Percentiles rank a stretch among this genome's conserved stretches.
Evolutionary conservation across 2,888 invertebrate species (phyloP).

Genomic region (Ctenicera cuprea): DNA sequence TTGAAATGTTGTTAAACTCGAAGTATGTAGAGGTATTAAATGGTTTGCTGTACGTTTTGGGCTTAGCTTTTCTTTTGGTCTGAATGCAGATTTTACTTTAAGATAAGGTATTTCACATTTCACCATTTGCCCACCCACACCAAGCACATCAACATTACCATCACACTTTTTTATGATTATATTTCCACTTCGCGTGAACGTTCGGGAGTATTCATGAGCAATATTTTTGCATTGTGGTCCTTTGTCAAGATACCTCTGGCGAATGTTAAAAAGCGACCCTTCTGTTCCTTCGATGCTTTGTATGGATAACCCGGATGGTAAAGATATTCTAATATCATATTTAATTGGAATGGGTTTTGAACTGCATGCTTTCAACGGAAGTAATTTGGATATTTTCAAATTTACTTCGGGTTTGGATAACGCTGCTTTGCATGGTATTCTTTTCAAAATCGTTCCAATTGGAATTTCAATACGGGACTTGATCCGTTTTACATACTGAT

Average conservation of each 20-base stretch:
- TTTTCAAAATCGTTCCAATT: constrained; percentile 44
- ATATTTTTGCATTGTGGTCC: constrained; percentile 46
- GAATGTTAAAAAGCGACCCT: constrained; percentile 39
- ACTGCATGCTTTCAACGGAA: constrained; percentile 40
- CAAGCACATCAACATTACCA: constrained; percentile 44
- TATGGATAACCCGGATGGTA: constrained; percentile 52
- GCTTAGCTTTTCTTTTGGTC: not conserved
- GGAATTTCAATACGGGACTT: constrained; percentile 51
- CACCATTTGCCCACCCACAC: constrained; percentile 36
- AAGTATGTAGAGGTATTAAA: constrained; percentile 38
- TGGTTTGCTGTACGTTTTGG: not conserved
- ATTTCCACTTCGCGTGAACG: constrained; percentile 50
- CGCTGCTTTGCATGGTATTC: constrained; percentile 43
- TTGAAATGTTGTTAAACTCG: constrained; percentile 41
- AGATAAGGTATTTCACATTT: constrained; percentile 47
- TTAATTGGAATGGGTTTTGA: not conserved
- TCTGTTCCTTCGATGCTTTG: constrained; percentile 38
- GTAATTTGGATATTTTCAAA: constrained; percentile 40
- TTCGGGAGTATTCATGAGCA: constrained; percentile 48
- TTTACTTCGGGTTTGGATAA: constrained; percentile 28
- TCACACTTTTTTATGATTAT: constrained; percentile 50
- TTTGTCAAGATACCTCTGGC: constrained; percentile 49
- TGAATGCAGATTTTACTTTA: constrained; percentile 5
- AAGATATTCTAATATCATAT: constrained; percentile 42
- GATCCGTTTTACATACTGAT: constrained; percentile 52